Conservation (phyloP, 2,797 vertebrate genomes). For the Melanotaenia parkinsoni region DNA sequence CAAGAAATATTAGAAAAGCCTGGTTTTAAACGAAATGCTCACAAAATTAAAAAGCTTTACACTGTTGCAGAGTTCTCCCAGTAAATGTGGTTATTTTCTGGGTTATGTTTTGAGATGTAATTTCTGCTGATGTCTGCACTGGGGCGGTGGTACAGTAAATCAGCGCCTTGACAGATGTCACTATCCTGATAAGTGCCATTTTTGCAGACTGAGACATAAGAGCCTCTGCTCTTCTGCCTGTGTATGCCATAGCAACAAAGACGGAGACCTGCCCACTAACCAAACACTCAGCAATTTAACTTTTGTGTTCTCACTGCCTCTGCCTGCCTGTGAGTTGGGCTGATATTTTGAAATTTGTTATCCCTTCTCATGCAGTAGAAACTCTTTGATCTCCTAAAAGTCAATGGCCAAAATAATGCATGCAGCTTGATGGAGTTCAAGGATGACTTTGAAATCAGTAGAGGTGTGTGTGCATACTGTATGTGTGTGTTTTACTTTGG, state of each 20-base stretch:
- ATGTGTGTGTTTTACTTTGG: not conserved
- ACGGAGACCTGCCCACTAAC: conserved; percentile 41
- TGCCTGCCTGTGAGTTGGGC: conserved; percentile 5
- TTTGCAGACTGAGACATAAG: conserved; percentile 31
- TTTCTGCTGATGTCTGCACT: conserved; percentile 48
- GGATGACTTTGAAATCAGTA: conserved; percentile 35
- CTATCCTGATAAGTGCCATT: conserved; percentile 56
- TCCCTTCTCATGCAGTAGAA: conserved; percentile 10
- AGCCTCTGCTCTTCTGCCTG: conserved; percentile 49
- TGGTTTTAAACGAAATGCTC: conserved; percentile 26
- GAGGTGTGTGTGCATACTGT: not conserved
- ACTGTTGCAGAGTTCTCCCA: not conserved
- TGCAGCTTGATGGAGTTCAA: conserved; percentile 40
- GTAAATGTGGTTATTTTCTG: conserved; percentile 2
- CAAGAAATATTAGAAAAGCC: conserved; percentile 27
- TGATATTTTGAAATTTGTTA: conserved; percentile 18
- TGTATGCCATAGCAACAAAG: conserved; percentile 60
- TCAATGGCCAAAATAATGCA: conserved; percentile 26
- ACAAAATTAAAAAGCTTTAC: conserved; percentile 6
- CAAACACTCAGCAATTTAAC: conserved; percentile 36
- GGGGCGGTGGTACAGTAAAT: conserved; percentile 34
- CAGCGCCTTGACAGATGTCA: conserved; percentile 54
- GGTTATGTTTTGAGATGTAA: conserved; percentile 5
- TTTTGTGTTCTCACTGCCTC: conserved; percentile 11
- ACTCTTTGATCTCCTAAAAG: conserved; percentile 39